These are phyloP conservation scores for Sinohyriopsis cumingii DNA, from an alignment of 2,888 invertebrate species.

Conservation along the genomic window DNA sequence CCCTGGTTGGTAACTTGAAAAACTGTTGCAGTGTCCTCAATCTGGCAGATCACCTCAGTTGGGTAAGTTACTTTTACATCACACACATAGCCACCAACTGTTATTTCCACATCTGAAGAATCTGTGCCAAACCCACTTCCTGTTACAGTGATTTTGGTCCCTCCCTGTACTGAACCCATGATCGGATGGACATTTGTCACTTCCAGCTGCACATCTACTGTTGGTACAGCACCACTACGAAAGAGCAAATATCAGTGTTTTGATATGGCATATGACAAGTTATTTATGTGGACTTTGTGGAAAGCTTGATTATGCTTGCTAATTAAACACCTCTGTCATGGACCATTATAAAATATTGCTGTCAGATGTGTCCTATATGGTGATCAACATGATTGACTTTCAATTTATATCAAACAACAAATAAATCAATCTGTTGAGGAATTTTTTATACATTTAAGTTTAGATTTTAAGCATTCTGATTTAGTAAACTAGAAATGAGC, in stretches of 20 bases:
- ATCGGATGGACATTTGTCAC: slow-evolving; percentile 31
- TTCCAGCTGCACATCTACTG: slow-evolving; percentile 8
- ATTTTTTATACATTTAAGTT: too few species aligned
- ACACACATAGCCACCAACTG: slow-evolving; percentile 34
- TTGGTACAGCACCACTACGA: slow-evolving; percentile 1
- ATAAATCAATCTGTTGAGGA: too few species aligned
- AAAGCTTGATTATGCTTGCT: too few species aligned
- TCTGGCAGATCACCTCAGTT: slow-evolving; percentile 23
- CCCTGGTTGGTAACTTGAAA: slow-evolving; percentile 16
- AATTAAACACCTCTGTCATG: too few species aligned
- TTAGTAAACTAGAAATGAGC: too few species aligned
- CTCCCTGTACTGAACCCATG: slow-evolving; percentile 25
- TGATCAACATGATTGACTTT: too few species aligned
- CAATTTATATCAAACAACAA: too few species aligned
- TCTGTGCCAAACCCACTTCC: slow-evolving; percentile 34
- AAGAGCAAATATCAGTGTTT: background rate
- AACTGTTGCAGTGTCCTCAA: slow-evolving; percentile 14
- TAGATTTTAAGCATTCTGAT: too few species aligned
- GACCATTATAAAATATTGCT: too few species aligned
- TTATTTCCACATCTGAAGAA: slow-evolving; percentile 16
- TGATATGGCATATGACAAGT: too few species aligned
- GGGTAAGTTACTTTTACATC: slow-evolving; percentile 8
- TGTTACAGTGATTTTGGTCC: slow-evolving; percentile 31
- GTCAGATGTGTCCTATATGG: too few species aligned
- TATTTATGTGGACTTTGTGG: too few species aligned